A percentile compares a stretch with the other conserved stretches of the same genome.
phyloP scores from a whole-genome alignment of 2,113 vertebrate genomes.

The Zosterops pallidus region DNA sequence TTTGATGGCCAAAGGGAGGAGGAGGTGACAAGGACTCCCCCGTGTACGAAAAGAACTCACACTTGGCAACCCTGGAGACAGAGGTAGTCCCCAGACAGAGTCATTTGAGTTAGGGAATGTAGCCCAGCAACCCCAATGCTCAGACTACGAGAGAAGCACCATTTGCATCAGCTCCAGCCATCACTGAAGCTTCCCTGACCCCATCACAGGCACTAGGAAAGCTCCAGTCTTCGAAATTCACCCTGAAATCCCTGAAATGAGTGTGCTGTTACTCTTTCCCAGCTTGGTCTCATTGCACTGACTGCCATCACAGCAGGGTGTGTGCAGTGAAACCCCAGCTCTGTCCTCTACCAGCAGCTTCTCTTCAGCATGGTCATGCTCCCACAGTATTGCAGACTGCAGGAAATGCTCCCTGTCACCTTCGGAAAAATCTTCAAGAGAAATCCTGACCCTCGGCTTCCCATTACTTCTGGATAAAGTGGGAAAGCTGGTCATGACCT shows the following conservation, averaged over 20 bases:
- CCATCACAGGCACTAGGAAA: not conserved
- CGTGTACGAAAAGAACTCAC: rapidly evolving
- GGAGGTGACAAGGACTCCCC: not conserved
- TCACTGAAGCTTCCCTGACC: not conserved
- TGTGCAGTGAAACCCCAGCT: not conserved
- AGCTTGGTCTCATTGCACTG: not conserved
- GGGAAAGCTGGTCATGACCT: not conserved
- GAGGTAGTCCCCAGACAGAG: not conserved
- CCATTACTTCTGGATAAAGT: not conserved
- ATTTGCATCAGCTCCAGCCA: not conserved
- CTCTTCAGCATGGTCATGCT: not conserved
- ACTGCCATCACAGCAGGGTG: not conserved
- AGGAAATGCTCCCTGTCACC: not conserved
- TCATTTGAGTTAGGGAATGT: not conserved
- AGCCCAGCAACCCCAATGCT: not conserved
- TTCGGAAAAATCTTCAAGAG: not conserved
- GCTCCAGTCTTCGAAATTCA: not conserved
- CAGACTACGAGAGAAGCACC: not conserved
- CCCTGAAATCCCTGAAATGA: not conserved
- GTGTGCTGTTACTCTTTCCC: rapidly evolving
- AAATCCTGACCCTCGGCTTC: not conserved
- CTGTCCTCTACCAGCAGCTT: not conserved
- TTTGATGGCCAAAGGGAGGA: not conserved
- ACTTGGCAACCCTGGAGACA: rapidly evolving
- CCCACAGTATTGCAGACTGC: rapidly evolving